Conservation (phyloP, 2,888 invertebrate genomes). For the Calliphora vomitoria region DNA sequence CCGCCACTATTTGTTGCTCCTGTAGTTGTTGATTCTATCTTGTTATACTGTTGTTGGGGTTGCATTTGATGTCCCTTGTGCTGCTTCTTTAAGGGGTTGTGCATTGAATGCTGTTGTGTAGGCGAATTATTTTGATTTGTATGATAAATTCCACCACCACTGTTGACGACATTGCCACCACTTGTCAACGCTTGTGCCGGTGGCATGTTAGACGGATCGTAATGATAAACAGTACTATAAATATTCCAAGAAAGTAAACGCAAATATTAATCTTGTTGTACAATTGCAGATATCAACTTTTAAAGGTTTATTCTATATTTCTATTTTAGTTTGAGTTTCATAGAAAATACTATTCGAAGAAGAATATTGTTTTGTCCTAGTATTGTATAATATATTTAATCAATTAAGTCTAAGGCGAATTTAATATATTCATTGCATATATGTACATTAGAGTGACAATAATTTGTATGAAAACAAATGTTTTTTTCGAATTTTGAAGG, state of each 20-base stretch:
- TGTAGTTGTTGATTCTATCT: conserved; percentile 50
- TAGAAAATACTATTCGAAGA: too few relatives aligned
- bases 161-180: conserved; percentile 21
- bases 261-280: background rate
- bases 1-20: conserved; percentile 35
- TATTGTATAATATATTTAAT: too few relatives aligned
- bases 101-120: conserved; percentile 61
- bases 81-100: conserved; percentile 63
- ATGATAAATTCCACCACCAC: conserved; percentile 61
- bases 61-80: conserved; percentile 74
- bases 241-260: conserved; percentile 39
- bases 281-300: too few relatives aligned
- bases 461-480: too few relatives aligned
- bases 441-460: too few relatives aligned
- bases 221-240: conserved; percentile 85
- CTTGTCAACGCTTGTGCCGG: conserved; percentile 81
- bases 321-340: too few relatives aligned
- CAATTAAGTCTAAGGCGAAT: too few relatives aligned
- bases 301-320: too few relatives aligned
- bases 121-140: conserved; percentile 63
- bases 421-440: too few relatives aligned
- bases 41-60: conserved; percentile 69
- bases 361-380: too few relatives aligned
- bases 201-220: conserved; percentile 85
- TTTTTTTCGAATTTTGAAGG: too few relatives aligned